These are phyloP conservation scores for Pseudois nayaur DNA, from an alignment of 2,113 vertebrate genomes.

Conservation along the genomic window DNA sequence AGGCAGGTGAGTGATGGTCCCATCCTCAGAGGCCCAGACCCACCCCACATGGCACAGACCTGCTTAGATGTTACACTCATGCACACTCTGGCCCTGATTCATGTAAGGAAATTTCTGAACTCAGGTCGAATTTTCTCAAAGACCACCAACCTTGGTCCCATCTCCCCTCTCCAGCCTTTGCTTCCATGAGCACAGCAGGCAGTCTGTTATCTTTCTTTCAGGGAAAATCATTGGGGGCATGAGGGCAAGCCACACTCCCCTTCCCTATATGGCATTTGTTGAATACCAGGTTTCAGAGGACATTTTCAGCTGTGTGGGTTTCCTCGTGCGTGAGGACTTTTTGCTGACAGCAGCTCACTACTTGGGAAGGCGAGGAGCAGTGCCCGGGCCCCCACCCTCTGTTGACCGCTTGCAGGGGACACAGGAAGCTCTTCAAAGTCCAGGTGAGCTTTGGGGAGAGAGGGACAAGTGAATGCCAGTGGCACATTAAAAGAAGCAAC, in stretches of 20 bases:
- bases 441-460: neutral
- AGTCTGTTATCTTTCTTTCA: neutral
- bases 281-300: neutral
- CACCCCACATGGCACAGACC: neutral
- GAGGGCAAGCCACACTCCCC: neutral
- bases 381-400: rapidly evolving
- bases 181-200: neutral
- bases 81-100: neutral
- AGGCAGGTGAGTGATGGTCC: neutral
- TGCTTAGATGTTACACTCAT: neutral
- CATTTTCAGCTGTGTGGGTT: neutral
- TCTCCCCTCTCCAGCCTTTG: neutral
- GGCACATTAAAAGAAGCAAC: neutral
- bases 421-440: neutral
- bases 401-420: neutral
- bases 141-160: neutral
- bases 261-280: neutral
- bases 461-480: too few relatives aligned
- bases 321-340: neutral
- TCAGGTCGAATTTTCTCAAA: neutral
- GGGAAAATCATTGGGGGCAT: rapidly evolving
- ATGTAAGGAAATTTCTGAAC: neutral
- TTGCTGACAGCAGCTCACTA: conserved; percentile 38
- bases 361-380: neutral
- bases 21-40: neutral